phyloP scores from a whole-genome alignment of 1,140 invertebrate genomes.

The Drosophila suzukii region DNA sequence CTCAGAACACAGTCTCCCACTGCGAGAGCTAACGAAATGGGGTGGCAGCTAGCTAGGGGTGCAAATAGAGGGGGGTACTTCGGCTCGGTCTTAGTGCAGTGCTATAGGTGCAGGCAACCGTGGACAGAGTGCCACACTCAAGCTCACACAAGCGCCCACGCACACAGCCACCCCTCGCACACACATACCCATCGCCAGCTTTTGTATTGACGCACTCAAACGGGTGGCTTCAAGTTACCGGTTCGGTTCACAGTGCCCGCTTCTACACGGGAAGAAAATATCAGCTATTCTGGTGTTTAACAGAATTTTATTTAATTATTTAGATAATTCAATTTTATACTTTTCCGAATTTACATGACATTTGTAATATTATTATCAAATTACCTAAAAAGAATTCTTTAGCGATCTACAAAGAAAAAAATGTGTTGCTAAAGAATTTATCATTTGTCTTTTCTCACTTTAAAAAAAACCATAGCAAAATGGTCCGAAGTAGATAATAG shows the following conservation, averaged over 20 bases:
- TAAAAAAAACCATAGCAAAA: no score
- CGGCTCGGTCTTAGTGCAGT: constrained; percentile 29
- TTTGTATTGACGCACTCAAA: constrained; percentile 71
- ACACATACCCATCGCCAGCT: constrained; percentile 43
- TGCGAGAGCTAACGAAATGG: not conserved
- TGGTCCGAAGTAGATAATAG: no score
- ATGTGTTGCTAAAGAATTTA: no score
- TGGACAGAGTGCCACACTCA: constrained; percentile 52
- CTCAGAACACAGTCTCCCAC: not conserved
- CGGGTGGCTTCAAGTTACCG: constrained; percentile 40
- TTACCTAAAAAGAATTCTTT: no score
- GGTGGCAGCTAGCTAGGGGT: not conserved
- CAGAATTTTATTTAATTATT: no score
- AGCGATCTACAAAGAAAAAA: no score
- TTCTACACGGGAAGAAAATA: constrained; percentile 16
- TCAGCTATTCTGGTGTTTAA: not conserved
- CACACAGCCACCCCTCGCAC: constrained; percentile 1
- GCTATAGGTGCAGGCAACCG: constrained; percentile 64
- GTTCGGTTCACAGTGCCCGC: constrained; percentile 23
- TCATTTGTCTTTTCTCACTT: no score
- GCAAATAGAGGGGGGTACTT: constrained; percentile 10
- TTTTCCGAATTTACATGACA: no score
- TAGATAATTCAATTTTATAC: no score
- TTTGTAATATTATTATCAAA: no score
- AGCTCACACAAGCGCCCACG: constrained; percentile 33